These are phyloP conservation scores for Galeopterus variegatus DNA, from an alignment of 2,113 vertebrate genomes.

Conservation along the genomic window DNA sequence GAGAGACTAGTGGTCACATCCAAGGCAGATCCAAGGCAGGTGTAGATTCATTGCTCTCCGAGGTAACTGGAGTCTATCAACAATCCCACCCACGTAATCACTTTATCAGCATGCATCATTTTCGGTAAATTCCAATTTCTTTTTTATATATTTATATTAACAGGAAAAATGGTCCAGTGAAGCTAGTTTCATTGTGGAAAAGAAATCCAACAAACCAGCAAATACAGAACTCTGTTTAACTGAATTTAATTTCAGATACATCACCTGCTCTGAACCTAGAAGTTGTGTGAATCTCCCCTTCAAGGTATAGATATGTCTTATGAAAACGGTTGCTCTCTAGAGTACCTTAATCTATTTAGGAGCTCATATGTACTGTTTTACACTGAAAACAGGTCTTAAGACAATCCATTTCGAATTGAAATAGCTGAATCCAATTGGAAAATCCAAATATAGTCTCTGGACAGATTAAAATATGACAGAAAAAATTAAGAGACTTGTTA, in stretches of 20 bases:
- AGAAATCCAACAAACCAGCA: neutral
- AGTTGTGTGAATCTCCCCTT: neutral
- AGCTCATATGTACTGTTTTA: neutral
- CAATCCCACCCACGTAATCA: neutral
- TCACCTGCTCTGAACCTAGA: neutral
- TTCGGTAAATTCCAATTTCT: neutral
- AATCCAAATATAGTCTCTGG: neutral
- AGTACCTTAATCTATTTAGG: neutral
- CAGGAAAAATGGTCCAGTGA: neutral
- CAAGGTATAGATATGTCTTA: neutral
- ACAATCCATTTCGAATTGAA: neutral
- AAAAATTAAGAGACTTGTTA: constrained; percentile 18
- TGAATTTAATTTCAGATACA: neutral
- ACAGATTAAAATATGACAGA: neutral
- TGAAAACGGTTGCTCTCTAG: neutral
- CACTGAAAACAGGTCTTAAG: neutral
- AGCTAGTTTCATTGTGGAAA: neutral
- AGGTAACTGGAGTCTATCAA: neutral
- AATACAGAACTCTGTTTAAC: neutral
- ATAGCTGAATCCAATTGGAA: constrained; percentile 32
- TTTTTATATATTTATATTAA: neutral
- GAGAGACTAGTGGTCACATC: neutral
- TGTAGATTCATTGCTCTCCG: neutral
- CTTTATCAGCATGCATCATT: neutral
- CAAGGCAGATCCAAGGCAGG: neutral